These are phyloP conservation scores for Dromaius novaehollandiae DNA, from an alignment of 2,113 vertebrate species.

Conservation along the genomic window DNA sequence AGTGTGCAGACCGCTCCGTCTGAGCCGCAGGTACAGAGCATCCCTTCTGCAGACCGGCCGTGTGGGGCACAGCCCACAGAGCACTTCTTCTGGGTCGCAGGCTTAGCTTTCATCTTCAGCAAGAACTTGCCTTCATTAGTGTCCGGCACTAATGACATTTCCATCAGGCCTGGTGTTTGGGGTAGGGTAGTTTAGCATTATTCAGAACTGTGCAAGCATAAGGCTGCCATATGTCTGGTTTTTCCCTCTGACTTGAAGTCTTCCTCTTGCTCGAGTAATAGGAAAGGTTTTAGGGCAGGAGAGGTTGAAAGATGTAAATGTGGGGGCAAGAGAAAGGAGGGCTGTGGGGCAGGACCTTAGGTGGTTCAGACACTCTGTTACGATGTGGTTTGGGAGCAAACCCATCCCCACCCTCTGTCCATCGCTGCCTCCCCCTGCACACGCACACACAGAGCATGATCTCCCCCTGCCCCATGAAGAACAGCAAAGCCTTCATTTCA, in stretches of 20 bases:
- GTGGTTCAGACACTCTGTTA: neutral
- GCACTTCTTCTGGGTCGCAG: neutral
- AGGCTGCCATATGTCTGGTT: neutral
- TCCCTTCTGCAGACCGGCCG: neutral
- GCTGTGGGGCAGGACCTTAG: neutral
- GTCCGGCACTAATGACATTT: neutral
- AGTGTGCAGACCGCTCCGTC: neutral
- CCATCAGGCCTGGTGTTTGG: neutral
- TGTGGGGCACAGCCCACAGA: neutral
- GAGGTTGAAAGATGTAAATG: neutral
- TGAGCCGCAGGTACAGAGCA: neutral
- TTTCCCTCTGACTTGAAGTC: rapidly evolving
- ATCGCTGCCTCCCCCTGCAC: neutral
- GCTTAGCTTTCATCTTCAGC: rapidly evolving
- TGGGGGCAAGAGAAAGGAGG: neutral
- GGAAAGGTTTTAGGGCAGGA: neutral
- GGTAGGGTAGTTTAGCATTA: neutral
- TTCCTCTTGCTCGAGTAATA: neutral
- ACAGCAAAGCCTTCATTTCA: neutral
- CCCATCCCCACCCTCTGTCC: neutral
- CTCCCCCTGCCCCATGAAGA: neutral
- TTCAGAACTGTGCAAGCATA: neutral
- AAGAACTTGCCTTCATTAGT: neutral
- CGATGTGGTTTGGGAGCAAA: neutral
- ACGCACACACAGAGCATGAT: neutral